Evolutionary conservation across 2,113 vertebrate species (phyloP).

Genomic region (zebrafish (Danio rerio)): DNA sequence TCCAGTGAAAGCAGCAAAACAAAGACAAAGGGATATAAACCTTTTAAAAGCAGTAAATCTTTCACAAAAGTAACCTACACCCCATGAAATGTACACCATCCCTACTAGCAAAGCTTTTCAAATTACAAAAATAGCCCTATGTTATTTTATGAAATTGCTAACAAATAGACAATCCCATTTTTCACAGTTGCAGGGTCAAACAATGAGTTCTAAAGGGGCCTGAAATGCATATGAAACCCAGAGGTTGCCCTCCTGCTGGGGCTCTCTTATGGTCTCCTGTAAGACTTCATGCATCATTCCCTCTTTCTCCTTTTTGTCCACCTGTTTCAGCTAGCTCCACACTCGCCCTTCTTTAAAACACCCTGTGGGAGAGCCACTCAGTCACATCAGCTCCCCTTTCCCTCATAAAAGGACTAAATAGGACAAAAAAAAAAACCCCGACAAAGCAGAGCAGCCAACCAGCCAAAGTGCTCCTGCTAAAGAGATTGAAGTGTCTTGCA

Average conservation of each 20-base stretch:
- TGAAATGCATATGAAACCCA: constrained; percentile 30
- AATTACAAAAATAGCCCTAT: neutral
- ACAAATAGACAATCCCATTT: constrained; percentile 14
- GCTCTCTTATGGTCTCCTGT: constrained; percentile 7
- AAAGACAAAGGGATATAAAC: neutral
- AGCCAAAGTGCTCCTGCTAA: constrained; percentile 19
- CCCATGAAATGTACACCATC: neutral
- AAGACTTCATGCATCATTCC: constrained; percentile 15
- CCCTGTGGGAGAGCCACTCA: constrained; percentile 16
- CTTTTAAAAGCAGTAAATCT: neutral
- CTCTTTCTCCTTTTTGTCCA: constrained; percentile 45
- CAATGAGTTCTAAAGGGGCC: constrained; percentile 1
- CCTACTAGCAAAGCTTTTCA: neutral
- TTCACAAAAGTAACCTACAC: neutral
- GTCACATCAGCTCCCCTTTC: constrained; percentile 46
- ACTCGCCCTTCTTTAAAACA: neutral
- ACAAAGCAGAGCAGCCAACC: neutral
- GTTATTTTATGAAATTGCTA: neutral
- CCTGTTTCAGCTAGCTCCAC: constrained; percentile 26
- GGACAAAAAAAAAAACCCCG: constrained; percentile 10
- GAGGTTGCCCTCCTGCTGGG: constrained; percentile 10
- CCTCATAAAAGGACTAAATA: constrained; percentile 35
- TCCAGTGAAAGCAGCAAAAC: neutral
- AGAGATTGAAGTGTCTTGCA: constrained; percentile 17
- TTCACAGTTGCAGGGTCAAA: constrained; percentile 25